Evolutionary conservation across 2,113 vertebrate genomes (phyloP).

Genomic region (Benitochromis conjunctus): DNA sequence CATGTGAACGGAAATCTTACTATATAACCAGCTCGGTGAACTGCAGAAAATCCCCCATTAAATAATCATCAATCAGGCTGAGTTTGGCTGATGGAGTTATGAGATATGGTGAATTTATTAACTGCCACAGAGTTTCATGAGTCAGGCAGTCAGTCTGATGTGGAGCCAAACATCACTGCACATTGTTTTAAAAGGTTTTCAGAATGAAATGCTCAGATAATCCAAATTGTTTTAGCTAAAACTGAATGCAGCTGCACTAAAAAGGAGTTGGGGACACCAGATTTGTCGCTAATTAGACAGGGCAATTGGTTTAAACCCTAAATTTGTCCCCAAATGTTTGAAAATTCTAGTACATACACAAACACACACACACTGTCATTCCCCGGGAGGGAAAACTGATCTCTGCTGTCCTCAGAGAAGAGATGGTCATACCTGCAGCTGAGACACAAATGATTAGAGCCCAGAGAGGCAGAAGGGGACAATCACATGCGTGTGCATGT

Average conservation of each 20-base stretch:
- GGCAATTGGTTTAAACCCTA: neutral
- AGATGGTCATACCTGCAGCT: slow-evolving; percentile 53
- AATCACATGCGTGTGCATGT: neutral
- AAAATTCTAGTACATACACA: neutral
- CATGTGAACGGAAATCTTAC: neutral
- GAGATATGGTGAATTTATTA: neutral
- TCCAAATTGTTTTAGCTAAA: neutral
- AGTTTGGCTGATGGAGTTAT: neutral
- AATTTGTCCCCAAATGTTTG: neutral
- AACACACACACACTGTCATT: neutral
- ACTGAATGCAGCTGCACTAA: neutral
- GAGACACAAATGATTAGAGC: slow-evolving; percentile 59
- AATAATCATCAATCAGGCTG: neutral
- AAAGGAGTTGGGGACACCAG: neutral
- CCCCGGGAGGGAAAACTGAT: slow-evolving; percentile 40
- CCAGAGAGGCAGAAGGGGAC: slow-evolving; percentile 38
- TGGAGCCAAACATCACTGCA: neutral
- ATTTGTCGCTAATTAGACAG: neutral
- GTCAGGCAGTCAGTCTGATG: neutral
- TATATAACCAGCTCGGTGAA: neutral
- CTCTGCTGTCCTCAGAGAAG: slow-evolving; percentile 28
- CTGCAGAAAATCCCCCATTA: neutral
- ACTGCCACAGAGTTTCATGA: neutral
- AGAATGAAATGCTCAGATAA: neutral
- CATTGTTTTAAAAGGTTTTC: neutral